Evolutionary conservation across 2,797 vertebrate genomes (phyloP).

Genomic region (Perodicticus potto): DNA sequence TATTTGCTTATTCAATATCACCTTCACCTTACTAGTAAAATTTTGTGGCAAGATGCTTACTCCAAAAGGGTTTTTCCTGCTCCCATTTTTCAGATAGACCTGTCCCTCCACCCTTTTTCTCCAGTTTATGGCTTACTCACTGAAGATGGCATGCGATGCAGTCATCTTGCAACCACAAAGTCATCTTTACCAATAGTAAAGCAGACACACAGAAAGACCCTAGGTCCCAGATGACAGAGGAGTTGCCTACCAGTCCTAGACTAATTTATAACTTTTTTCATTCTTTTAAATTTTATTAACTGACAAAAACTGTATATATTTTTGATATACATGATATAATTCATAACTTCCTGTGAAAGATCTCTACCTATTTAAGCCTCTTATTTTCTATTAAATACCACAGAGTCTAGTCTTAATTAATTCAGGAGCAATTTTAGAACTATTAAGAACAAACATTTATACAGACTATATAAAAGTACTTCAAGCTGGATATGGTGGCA

Average conservation of each 20-base stretch:
- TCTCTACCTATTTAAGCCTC: neutral
- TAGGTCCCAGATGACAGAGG: neutral
- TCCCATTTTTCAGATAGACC: neutral
- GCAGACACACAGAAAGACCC: neutral
- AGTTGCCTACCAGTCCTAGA: neutral
- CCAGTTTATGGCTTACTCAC: neutral
- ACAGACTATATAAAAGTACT: conserved; percentile 30
- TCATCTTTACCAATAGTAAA: neutral
- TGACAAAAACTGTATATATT: neutral
- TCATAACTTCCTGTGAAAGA: neutral
- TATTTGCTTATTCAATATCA: neutral
- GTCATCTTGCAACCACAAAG: neutral
- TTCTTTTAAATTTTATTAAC: neutral
- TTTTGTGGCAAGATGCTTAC: neutral
- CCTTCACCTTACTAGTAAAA: neutral
- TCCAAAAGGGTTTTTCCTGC: conserved; percentile 33
- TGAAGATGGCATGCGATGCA: neutral
- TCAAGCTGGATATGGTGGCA: neutral
- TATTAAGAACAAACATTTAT: conserved; percentile 20
- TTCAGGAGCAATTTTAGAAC: neutral
- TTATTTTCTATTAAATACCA: conserved; percentile 54
- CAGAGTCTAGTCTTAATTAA: conserved; percentile 27
- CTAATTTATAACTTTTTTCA: neutral
- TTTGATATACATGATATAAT: neutral
- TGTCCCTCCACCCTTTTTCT: neutral